These are phyloP conservation scores for Alfaro cultratus DNA, from an alignment of 2,797 vertebrate species.

Conservation along the genomic window DNA sequence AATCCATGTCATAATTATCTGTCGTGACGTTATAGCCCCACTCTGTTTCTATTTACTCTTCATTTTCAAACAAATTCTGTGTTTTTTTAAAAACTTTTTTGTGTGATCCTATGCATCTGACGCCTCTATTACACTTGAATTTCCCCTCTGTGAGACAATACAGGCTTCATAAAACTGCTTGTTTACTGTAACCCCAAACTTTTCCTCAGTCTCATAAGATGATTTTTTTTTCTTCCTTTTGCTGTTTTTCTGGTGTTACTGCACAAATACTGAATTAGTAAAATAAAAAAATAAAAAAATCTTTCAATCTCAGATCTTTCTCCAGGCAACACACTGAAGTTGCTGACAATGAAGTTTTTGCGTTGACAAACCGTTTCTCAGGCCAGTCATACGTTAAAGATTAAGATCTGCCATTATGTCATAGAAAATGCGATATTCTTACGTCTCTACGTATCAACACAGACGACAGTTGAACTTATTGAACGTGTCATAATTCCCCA, in stretches of 20 bases:
- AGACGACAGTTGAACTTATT: slow-evolving; percentile 25
- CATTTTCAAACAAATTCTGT: too few relatives aligned
- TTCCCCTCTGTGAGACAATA: too few relatives aligned
- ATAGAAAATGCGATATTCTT: slow-evolving; percentile 14
- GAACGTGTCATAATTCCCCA: slow-evolving; percentile 20
- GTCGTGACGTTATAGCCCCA: neutral
- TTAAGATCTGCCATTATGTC: slow-evolving; percentile 11
- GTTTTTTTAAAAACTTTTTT: too few relatives aligned
- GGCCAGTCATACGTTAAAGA: slow-evolving; percentile 7
- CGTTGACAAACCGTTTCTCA: slow-evolving; percentile 34
- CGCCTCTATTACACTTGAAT: too few relatives aligned
- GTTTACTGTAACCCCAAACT: too few relatives aligned
- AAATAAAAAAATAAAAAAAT: neutral
- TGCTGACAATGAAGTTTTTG: slow-evolving; percentile 39
- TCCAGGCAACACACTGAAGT: slow-evolving; percentile 33
- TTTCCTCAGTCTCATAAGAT: too few relatives aligned
- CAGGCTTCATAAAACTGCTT: too few relatives aligned
- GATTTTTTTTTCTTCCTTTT: too few relatives aligned
- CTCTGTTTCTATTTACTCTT: too few relatives aligned
- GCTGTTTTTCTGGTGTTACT: neutral
- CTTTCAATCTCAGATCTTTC: neutral
- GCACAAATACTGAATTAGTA: neutral
- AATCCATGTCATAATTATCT: neutral
- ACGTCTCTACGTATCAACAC: slow-evolving; percentile 15
- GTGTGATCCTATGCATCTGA: too few relatives aligned